Conservation (phyloP, 2,797 vertebrate species). For the Chelonia mydas region DNA sequence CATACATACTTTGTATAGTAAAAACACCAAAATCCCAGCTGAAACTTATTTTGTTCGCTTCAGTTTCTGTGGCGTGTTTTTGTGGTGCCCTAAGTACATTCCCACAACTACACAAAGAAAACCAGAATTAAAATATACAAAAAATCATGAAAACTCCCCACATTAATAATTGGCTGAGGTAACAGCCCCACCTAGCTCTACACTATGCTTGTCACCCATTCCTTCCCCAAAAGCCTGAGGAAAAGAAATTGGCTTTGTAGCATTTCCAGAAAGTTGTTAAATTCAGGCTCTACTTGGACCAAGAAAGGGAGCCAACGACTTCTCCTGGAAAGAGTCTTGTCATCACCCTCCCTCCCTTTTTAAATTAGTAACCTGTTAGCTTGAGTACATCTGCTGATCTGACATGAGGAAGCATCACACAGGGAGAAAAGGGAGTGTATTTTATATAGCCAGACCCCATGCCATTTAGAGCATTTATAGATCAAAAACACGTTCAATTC, state of each 20-base stretch:
- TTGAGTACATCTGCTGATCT: neutral
- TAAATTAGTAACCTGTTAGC: neutral
- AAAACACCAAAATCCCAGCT: neutral
- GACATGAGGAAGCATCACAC: neutral
- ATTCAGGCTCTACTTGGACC: neutral
- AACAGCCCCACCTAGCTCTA: neutral
- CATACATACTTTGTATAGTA: neutral
- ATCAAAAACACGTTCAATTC: conserved; percentile 9
- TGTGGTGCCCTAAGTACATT: neutral
- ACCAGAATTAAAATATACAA: neutral
- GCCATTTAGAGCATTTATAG: neutral
- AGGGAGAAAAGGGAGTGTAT: neutral
- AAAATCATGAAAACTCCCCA: neutral
- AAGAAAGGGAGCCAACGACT: neutral
- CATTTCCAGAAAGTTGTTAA: neutral
- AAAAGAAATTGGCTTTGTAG: neutral
- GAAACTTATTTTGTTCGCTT: rapidly evolving
- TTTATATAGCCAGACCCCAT: neutral
- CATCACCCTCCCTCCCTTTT: neutral
- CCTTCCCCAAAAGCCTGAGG: neutral
- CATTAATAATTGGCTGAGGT: neutral
- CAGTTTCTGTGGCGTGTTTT: neutral
- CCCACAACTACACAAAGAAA: neutral
- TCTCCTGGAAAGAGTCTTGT: neutral
- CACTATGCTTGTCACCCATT: neutral